Conservation (phyloP, 2,113 vertebrate genomes). For the Naja naja region DNA sequence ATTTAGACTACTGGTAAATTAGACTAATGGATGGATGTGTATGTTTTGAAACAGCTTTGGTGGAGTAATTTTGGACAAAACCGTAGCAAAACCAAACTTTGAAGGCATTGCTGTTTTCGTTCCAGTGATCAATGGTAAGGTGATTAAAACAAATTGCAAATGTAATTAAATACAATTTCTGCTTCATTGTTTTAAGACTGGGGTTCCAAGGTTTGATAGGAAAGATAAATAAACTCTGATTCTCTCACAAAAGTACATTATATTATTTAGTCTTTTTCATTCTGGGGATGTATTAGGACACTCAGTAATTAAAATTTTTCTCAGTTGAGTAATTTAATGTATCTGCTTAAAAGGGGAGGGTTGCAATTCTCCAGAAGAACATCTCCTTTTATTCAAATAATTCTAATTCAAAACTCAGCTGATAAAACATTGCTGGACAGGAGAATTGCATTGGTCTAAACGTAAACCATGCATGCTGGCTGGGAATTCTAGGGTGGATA, state of each 20-base stretch:
- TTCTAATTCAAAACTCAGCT: background rate
- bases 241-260: background rate
- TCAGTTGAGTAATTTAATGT: background rate
- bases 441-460: background rate
- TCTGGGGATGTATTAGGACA: background rate
- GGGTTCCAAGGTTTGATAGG: background rate
- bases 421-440: background rate
- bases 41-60: conserved; percentile 74
- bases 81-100: conserved; percentile 79
- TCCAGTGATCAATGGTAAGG: conserved; percentile 89
- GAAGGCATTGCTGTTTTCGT: conserved; percentile 90
- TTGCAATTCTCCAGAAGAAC: background rate
- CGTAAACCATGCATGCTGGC: background rate
- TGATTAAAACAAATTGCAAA: background rate
- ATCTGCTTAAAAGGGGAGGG: background rate
- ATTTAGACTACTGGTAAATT: background rate
- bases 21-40: conserved; percentile 2
- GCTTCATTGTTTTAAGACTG: background rate
- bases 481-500: background rate
- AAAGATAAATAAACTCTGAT: background rate
- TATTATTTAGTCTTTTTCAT: background rate
- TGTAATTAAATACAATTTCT: background rate
- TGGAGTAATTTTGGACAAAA: conserved; percentile 89
- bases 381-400: background rate
- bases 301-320: background rate